These are phyloP conservation scores for Syrmaticus mikado DNA, from an alignment of 2,113 vertebrate genomes.

Conservation along the genomic window DNA sequence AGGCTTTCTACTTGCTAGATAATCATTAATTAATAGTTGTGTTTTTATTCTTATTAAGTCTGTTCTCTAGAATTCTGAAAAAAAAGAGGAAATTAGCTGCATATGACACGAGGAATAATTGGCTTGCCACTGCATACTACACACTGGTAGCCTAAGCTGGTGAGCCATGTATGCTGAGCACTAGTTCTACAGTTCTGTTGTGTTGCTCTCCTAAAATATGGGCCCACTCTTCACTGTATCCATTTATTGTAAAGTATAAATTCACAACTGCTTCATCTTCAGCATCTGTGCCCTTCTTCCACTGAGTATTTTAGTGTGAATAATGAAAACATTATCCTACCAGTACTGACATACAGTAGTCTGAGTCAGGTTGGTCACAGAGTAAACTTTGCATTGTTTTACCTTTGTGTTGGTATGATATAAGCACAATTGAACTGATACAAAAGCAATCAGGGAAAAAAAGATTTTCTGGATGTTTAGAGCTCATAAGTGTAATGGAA, in stretches of 20 bases:
- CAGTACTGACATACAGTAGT: background rate
- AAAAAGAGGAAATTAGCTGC: background rate
- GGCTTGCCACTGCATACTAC: background rate
- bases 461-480: background rate
- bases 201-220: background rate
- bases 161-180: background rate
- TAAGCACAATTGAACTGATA: background rate
- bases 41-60: background rate
- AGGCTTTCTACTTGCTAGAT: background rate
- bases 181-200: background rate
- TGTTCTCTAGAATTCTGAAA: background rate
- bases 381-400: background rate
- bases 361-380: background rate
- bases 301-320: background rate
- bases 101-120: background rate
- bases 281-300: background rate
- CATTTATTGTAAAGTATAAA: background rate
- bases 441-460: background rate
- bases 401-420: fast-evolving
- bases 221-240: background rate
- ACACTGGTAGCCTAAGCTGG: background rate
- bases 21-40: background rate
- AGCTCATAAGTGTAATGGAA: background rate
- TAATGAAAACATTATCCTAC: background rate
- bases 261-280: background rate